Evolutionary conservation across 1,140 invertebrate species (phyloP).

Genomic region (Brachystomella parvula): DNA sequence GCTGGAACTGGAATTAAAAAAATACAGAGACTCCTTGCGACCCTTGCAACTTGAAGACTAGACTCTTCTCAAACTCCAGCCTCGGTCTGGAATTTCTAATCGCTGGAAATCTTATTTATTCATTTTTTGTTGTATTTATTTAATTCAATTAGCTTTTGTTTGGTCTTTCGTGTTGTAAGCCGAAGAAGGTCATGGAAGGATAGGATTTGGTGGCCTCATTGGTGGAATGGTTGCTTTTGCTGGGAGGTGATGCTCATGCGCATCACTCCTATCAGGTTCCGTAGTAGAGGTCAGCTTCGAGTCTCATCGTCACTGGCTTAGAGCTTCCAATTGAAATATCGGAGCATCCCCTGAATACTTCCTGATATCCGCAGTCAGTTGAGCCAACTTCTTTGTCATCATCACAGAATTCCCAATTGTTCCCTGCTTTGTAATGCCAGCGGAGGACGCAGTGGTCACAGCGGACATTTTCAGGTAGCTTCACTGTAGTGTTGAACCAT

Average conservation of each 20-base stretch:
- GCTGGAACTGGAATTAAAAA: too few relatives aligned
- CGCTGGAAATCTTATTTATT: too few relatives aligned
- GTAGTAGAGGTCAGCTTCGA: neutral
- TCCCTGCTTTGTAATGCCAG: slow-evolving; percentile 40
- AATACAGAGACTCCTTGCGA: too few relatives aligned
- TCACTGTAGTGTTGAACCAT: slow-evolving; percentile 37
- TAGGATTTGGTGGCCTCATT: neutral
- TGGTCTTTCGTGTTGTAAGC: too few relatives aligned
- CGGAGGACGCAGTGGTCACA: slow-evolving; percentile 43
- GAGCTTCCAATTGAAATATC: neutral
- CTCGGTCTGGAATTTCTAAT: too few relatives aligned
- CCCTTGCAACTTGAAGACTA: too few relatives aligned
- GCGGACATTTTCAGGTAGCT: slow-evolving; percentile 39
- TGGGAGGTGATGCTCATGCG: neutral
- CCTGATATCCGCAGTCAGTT: neutral
- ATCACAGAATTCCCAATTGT: neutral
- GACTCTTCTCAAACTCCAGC: too few relatives aligned
- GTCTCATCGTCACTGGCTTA: neutral
- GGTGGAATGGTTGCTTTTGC: neutral
- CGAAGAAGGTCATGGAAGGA: too few relatives aligned
- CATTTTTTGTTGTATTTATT: too few relatives aligned
- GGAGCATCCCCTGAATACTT: neutral
- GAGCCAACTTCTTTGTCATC: neutral
- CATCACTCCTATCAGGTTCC: neutral
- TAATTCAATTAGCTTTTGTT: too few relatives aligned